These are phyloP conservation scores for Augochlora pura DNA, from an alignment of 1,140 invertebrate genomes.

Conservation along the genomic window DNA sequence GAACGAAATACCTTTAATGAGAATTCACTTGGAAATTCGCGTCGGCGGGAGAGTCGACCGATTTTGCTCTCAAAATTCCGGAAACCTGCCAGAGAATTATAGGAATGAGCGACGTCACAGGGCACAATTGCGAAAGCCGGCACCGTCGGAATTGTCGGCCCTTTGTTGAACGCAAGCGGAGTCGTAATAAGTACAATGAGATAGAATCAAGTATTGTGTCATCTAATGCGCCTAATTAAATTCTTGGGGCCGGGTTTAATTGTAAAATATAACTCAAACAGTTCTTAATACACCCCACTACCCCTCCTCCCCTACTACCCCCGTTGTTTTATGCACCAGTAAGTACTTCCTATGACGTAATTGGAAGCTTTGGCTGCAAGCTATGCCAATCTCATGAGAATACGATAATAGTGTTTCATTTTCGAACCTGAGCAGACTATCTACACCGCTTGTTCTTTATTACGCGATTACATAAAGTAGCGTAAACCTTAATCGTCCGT, in stretches of 20 bases:
- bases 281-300: constrained; percentile 9
- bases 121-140: constrained; percentile 39
- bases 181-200: constrained; percentile 43
- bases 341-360: background rate
- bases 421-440: background rate
- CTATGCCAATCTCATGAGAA: constrained; percentile 1
- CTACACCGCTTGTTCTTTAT: background rate
- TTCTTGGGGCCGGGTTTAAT: constrained; percentile 33
- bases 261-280: constrained; percentile 46
- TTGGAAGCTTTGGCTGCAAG: background rate
- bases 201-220: constrained; percentile 45
- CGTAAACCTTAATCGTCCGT: too few species aligned
- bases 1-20: constrained; percentile 8
- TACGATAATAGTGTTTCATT: constrained; percentile 3
- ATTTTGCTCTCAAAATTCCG: constrained; percentile 34
- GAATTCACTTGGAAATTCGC: constrained; percentile 23
- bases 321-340: background rate
- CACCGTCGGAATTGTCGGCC: constrained; percentile 32
- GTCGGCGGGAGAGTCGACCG: constrained; percentile 16
- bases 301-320: too few species aligned
- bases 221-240: constrained; percentile 48
- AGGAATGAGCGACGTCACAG: constrained; percentile 18
- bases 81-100: constrained; percentile 37
- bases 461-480: too few species aligned
- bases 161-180: constrained; percentile 36